Conservation (phyloP, 2,113 vertebrate species). For the Anas platyrhynchos region DNA sequence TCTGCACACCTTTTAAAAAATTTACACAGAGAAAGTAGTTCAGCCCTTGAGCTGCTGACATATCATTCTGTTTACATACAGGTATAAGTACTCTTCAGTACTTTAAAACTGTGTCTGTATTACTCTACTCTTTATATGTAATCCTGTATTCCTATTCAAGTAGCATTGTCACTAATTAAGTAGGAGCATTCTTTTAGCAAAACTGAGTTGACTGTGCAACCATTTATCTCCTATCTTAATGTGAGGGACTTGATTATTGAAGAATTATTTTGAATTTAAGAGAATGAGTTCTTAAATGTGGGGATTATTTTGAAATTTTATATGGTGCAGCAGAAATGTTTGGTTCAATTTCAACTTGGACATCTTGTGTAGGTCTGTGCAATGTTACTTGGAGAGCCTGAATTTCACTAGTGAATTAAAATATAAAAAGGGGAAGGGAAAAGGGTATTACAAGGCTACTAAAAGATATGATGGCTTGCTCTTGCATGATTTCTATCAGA, state of each 20-base stretch:
- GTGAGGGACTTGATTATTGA: background rate
- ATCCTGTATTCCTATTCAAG: background rate
- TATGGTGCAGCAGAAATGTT: background rate
- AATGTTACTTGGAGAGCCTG: background rate
- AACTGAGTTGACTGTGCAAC: background rate
- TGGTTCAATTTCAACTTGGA: background rate
- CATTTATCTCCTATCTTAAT: fast-evolving
- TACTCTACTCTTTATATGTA: background rate
- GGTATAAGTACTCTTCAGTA: no score
- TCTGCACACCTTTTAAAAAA: background rate
- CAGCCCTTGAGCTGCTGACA: background rate
- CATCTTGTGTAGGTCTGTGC: background rate
- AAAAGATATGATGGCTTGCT: background rate
- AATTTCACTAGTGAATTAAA: background rate
- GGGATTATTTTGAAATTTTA: background rate
- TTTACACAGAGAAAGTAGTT: background rate
- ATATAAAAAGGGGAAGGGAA: background rate
- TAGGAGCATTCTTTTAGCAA: background rate
- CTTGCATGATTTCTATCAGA: background rate
- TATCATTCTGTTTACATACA: background rate
- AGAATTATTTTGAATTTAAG: background rate
- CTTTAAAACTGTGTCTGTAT: background rate
- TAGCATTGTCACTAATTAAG: background rate
- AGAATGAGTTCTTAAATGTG: background rate
- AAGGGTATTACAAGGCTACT: background rate